phyloP scores from a whole-genome alignment of 2,113 vertebrate genomes.

The Nematolebias whitei region DNA sequence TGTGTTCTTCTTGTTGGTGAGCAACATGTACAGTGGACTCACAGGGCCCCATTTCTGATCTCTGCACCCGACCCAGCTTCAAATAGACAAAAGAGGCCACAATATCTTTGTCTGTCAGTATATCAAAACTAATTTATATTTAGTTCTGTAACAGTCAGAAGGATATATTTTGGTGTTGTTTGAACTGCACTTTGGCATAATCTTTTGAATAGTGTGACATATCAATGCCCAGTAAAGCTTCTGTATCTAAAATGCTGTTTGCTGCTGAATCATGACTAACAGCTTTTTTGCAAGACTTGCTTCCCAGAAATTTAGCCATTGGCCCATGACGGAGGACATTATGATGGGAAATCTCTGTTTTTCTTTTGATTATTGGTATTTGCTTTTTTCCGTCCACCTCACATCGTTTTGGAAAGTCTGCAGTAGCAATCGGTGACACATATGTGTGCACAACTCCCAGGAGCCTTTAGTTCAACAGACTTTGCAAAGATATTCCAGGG shows the following conservation, averaged over 20 bases:
- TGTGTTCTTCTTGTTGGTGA: slow-evolving; percentile 19
- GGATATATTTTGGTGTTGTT: too few relatives aligned
- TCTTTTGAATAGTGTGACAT: too few relatives aligned
- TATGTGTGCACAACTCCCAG: slow-evolving; percentile 50
- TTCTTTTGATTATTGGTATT: slow-evolving; percentile 70
- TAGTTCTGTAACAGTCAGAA: slow-evolving; percentile 22
- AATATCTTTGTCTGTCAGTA: slow-evolving; percentile 18
- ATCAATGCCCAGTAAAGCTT: slow-evolving; percentile 15
- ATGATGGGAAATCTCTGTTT: slow-evolving; percentile 72
- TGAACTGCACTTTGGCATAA: too few relatives aligned
- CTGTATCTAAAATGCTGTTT: slow-evolving; percentile 25
- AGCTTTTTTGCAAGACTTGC: slow-evolving; percentile 17
- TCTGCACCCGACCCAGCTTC: slow-evolving; percentile 40
- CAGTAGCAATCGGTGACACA: slow-evolving; percentile 72
- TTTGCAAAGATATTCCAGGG: slow-evolving; percentile 65
- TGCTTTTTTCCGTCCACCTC: slow-evolving; percentile 60
- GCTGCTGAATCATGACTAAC: slow-evolving; percentile 35
- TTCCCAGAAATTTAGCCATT: slow-evolving; percentile 61
- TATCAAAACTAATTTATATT: slow-evolving; percentile 33
- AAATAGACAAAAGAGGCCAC: slow-evolving; percentile 54
- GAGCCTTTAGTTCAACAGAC: slow-evolving; percentile 60
- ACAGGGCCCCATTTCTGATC: slow-evolving; percentile 45
- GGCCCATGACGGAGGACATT: slow-evolving; percentile 32
- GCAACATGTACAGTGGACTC: slow-evolving; percentile 42
- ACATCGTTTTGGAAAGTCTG: slow-evolving; percentile 68